These are phyloP conservation scores for Pipistrellus kuhlii DNA, from an alignment of 2,797 vertebrate genomes.

Conservation along the genomic window DNA sequence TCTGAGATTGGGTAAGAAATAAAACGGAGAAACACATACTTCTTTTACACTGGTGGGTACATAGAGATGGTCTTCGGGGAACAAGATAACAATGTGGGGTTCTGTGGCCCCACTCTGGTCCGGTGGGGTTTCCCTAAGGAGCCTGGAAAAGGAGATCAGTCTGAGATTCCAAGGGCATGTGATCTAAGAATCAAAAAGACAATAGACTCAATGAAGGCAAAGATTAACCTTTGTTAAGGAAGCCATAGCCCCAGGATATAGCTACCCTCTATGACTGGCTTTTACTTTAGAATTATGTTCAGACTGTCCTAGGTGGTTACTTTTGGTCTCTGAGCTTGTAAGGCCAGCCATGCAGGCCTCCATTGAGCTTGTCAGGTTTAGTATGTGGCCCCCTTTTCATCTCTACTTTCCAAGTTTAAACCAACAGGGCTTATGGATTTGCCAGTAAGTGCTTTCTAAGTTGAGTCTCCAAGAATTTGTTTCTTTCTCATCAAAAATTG, in stretches of 20 bases:
- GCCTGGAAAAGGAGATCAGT: background rate
- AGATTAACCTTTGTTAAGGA: background rate
- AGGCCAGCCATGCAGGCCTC: background rate
- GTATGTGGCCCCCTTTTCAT: background rate
- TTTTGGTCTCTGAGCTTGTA: background rate
- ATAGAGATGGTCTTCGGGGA: background rate
- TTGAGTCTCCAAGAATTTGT: slow-evolving; percentile 38
- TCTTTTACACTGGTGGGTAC: background rate
- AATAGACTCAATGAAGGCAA: background rate
- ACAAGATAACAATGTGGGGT: background rate
- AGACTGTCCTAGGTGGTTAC: background rate
- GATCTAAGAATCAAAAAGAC: background rate
- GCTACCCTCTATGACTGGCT: background rate
- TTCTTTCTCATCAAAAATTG: slow-evolving; percentile 69
- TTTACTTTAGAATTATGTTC: too few relatives aligned
- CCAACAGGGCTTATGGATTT: slow-evolving; percentile 56
- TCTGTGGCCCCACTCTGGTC: background rate
- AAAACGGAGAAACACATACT: background rate
- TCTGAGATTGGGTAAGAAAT: background rate
- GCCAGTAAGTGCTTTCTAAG: slow-evolving; percentile 63
- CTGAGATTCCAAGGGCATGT: background rate
- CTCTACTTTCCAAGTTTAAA: slow-evolving; percentile 54
- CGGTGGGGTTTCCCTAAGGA: too few relatives aligned
- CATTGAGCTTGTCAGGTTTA: background rate
- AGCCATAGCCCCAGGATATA: background rate